phyloP scores from a whole-genome alignment of 2,888 invertebrate genomes.

The Eilema depressum region DNA sequence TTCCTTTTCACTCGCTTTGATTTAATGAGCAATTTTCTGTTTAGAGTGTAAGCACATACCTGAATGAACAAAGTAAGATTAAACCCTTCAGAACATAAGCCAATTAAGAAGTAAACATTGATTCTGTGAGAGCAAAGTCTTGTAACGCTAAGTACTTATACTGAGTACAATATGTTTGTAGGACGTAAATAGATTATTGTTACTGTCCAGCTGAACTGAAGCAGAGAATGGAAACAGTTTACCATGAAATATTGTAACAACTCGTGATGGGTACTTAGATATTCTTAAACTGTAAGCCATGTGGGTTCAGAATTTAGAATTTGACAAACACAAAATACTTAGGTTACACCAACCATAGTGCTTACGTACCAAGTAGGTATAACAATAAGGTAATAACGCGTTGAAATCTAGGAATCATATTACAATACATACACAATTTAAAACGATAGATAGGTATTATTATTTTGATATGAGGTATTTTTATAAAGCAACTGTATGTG shows the following conservation, averaged over 20 bases:
- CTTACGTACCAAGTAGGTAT: no score
- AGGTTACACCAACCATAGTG: no score
- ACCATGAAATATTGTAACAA: background rate
- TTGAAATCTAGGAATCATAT: no score
- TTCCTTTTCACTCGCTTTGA: slow-evolving; percentile 24
- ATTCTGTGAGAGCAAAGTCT: slow-evolving; percentile 42
- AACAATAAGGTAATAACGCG: no score
- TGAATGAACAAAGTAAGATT: slow-evolving; percentile 12
- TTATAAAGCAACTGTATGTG: no score
- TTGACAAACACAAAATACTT: no score
- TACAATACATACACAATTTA: no score
- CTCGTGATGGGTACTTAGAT: background rate
- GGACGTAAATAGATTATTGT: slow-evolving; percentile 28
- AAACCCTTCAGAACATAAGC: slow-evolving; percentile 33
- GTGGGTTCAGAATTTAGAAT: no score
- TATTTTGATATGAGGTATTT: no score
- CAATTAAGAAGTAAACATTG: slow-evolving; percentile 37
- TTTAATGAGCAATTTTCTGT: slow-evolving; percentile 31
- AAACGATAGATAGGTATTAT: no score
- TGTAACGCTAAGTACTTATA: slow-evolving; percentile 38
- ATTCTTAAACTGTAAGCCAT: background rate
- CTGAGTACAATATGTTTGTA: slow-evolving; percentile 32
- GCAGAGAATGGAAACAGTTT: slow-evolving; percentile 2
- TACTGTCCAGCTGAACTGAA: background rate
- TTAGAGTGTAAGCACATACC: slow-evolving; percentile 7